Base-by-base conservation (phyloP, 2,888 invertebrate species). In the Drosophila diplacantha region DNA sequence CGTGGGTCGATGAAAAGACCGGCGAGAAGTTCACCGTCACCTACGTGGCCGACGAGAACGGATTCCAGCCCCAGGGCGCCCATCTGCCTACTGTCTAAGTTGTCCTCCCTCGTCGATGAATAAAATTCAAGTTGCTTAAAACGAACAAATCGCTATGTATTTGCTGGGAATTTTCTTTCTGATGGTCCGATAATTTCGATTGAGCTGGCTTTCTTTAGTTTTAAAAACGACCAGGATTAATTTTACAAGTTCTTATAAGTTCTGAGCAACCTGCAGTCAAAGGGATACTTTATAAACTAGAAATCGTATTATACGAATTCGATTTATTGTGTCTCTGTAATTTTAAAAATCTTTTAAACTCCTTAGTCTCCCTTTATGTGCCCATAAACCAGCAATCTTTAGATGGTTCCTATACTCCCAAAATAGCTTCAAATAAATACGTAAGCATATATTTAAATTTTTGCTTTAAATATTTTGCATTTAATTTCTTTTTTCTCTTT, bases 1-100 rank as follows among this genome's bases (percentile, higher is more conserved):
- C 89, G 85, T 90, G 1, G 91, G 88, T 53, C 7, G 35, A 41
- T 34, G 39, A 51, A 58, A 66, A 65, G 63, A 64, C 63, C 35
- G 65, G 65, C 43, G 65, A 66, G 51, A 51, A 66, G 0, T 92
- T 92, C 84, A 89, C 89, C 4, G 91, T 93, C 58, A 91, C 46
- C 63, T 88, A 87, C 41, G 31, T 84, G 22, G 88, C 87, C 56
- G 86, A 88, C 72, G 83, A 85, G 76, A 86, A 87, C 50, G 88
- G 88, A 67, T 88, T 74, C 84, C 90, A 89, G 83, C 90, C 90
- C 12, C 71, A 85, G 77, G 90, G 90, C 24, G 89, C 87, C 22
- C 89, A 90, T 84, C 74, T 90, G 57, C 85, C 85, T 77, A 57
- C 65, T 55, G 66, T 53, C 60, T 32, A 69, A 61, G 16, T 26